Evolutionary conservation across 2,113 vertebrate genomes (phyloP), one percentile per base, ranked within the genome.

Genomic region (Cinclus mexicanus): DNA sequence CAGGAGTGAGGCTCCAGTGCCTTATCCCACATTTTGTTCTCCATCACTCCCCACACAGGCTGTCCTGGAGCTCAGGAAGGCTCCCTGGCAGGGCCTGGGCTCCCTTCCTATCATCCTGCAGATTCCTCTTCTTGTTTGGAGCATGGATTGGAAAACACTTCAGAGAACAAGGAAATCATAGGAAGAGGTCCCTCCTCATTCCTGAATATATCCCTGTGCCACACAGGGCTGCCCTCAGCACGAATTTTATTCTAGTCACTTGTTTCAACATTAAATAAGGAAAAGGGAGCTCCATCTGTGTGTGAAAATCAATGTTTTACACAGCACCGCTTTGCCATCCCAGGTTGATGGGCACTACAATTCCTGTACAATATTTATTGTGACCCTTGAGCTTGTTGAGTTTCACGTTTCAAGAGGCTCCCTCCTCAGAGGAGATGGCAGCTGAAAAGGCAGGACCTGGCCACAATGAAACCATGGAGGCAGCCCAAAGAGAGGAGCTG

Each of bases 231-330:
- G 76, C 46, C 64, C 50, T 83, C 13, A 28, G 50, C 7, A 21
- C 3, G 1, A 6, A 31, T 89, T 87, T 63, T 69, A 76, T 89
- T 90, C 86, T 29, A 41, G 50, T 41, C 91, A 23, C n/a, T 74
- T 21, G 68, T 83, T 86, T 91, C 79, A 20, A 35, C 64, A 22
- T 76, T 57, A 59, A 78, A 90, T 83, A 79, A 96, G 35, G 77
- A 78, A 80, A 60, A 1, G 28, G 18, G 35, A 91, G 72, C 64
- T 96, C 91, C 67, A 10, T 61, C 77, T 91, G 91, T 28, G 71
- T 88, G 95, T 83, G 95, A 90, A 97, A 97, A 95, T 74, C 92
- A 49, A 23, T 85, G 86, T 83, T 96, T 87, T 42, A 87, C 87
- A 87, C 75, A 8, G 76, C 89, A 55, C 69, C 10, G 29, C 91